Evolutionary conservation across 2,797 vertebrate genomes (phyloP), one percentile per base, ranked within the genome.

Genomic region (Odontamblyopus rebecca): DNA sequence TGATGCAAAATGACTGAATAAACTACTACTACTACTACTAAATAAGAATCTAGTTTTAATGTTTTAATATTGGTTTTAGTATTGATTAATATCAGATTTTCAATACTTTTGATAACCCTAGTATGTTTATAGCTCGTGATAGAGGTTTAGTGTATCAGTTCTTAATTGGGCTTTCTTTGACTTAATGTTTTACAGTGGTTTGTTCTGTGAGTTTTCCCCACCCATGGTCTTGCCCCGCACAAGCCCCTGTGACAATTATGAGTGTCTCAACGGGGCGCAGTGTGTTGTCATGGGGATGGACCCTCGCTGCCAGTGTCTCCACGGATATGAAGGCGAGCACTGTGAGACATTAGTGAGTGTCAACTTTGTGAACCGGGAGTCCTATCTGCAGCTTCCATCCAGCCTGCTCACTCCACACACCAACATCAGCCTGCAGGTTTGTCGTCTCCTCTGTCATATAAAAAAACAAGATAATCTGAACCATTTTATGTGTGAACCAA

Each of bases 141-240:
- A 44, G 41, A 12, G 41, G 12, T 13, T 44, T 44, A 13, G 4
- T 44, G 12, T 44, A 44, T 44, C 41, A 12, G 41, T 3, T 44
- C 2, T 13, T 44, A 44, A 44, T 44, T 2, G 12, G 38, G 4
- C 54, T 23, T 68, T 57, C 26, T 15, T 15, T 60, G 16, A 9
- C 27, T 6, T 15, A 5, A 50, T 63, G 11, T 63, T 9, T 84
- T 81, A 19, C 81, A 99, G 98, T 8, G 98, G 98, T 51, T 89
- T 99, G 75, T 99, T 99, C 88, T 99, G 97, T 66, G 97, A 98
- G 85, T 95, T 96, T 82, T 90, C 96, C 30, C 97, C 97, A 0
- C 98, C 97, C 2, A 98, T 99, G 97, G 97, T 98, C 73, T 92
- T 99, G 19, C 98, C 98, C 12, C 95, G 97, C 53, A 99, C 97